Percentiles rank a stretch among this genome's conserved stretches.
These are phyloP conservation scores for Spodoptera picta DNA, from an alignment of 2,888 invertebrate genomes.

Conservation along the genomic window DNA sequence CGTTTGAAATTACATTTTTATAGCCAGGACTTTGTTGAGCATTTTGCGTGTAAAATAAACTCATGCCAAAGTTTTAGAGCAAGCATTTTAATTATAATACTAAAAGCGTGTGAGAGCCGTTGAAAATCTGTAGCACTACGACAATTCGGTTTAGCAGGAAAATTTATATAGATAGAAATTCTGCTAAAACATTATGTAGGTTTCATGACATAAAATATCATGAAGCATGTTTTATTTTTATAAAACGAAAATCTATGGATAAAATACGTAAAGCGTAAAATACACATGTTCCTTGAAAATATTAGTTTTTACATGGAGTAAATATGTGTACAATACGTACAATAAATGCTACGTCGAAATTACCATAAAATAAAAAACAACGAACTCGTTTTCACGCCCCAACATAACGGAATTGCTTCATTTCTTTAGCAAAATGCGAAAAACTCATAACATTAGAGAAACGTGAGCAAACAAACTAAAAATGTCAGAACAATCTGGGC, in stretches of 20 bases:
- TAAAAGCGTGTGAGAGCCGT: no score
- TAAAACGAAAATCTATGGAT: no score
- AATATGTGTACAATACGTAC: not conserved
- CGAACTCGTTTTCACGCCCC: not conserved
- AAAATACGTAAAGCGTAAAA: no score
- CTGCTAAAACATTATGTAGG: no score
- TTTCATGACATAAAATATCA: no score
- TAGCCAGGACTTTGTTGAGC: constrained; percentile 1
- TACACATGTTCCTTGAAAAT: no score
- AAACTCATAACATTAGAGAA: constrained; percentile 16
- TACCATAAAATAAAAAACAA: constrained; percentile 7
- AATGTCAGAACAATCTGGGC: constrained; percentile 14
- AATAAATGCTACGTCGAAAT: not conserved
- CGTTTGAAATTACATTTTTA: constrained; percentile 3
- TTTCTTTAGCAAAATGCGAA: constrained; percentile 26
- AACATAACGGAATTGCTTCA: constrained; percentile 30
- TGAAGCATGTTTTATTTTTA: no score
- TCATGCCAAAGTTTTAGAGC: constrained; percentile 10
- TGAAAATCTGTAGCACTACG: no score
- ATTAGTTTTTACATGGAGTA: not conserved
- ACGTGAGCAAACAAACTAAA: constrained; percentile 37
- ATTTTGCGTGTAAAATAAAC: constrained; percentile 2
- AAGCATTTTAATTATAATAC: constrained; percentile 25
- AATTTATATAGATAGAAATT: not conserved
- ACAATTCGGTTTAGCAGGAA: no score